These are phyloP conservation scores for Bostrychus sinensis DNA, from an alignment of 2,113 vertebrate genomes.

Conservation along the genomic window DNA sequence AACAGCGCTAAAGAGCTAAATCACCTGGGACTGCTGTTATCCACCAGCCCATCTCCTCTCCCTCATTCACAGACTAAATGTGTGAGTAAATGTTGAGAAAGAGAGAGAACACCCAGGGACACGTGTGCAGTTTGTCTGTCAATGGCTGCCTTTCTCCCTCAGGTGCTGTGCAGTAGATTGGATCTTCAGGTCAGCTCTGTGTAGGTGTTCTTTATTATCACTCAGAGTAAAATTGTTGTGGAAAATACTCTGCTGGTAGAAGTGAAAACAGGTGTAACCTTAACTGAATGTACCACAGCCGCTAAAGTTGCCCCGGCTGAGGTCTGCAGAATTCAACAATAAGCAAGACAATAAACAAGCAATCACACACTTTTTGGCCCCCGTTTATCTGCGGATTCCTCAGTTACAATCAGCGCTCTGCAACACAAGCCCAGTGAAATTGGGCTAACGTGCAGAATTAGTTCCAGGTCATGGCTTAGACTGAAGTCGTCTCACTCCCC, in stretches of 20 bases:
- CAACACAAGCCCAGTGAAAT: constrained; percentile 42
- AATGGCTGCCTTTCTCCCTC: constrained; percentile 42
- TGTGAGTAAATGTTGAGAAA: constrained; percentile 23
- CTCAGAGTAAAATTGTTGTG: constrained; percentile 22
- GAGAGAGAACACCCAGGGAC: constrained; percentile 12
- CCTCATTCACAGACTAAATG: constrained; percentile 21
- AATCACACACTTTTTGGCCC: not conserved
- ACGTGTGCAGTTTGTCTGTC: constrained; percentile 28
- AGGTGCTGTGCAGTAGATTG: constrained; percentile 47
- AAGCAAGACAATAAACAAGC: constrained; percentile 6
- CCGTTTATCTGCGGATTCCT: constrained; percentile 2
- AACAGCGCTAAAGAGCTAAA: constrained; percentile 58
- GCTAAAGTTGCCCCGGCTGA: too few species aligned
- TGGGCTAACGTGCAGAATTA: constrained; percentile 49
- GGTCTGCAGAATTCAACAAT: not conserved
- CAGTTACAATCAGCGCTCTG: constrained; percentile 18
- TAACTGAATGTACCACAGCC: constrained; percentile 9
- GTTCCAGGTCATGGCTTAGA: constrained; percentile 59
- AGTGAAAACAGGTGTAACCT: constrained; percentile 29
- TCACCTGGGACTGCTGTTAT: constrained; percentile 56
- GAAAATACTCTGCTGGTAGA: constrained; percentile 8
- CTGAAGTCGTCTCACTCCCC: constrained; percentile 41
- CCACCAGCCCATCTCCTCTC: constrained; percentile 13
- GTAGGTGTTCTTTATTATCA: constrained; percentile 57
- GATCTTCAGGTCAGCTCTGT: constrained; percentile 41